A percentile compares a stretch with the other conserved stretches of the same genome.
Conservation (phyloP, 2,888 invertebrate genomes). For the Calliscelio sp. region DNA sequence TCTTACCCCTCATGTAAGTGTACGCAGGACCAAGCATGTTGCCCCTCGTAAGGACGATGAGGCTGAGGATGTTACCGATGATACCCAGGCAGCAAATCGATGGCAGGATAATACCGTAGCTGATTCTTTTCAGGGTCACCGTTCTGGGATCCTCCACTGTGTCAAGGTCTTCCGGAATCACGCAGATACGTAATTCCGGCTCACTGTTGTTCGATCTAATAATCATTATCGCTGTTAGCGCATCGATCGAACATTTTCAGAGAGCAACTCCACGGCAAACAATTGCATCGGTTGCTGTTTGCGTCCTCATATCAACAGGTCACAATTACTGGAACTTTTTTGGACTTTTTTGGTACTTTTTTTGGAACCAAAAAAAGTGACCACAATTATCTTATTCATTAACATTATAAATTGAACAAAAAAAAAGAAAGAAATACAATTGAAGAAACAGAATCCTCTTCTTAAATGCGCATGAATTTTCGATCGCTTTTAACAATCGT, state of each 20-base stretch:
- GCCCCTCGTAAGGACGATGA: constrained; percentile 91
- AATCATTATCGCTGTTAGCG: constrained; percentile 42
- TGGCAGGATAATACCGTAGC: constrained; percentile 90
- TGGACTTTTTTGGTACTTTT: too few relatives aligned
- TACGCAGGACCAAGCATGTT: constrained; percentile 93
- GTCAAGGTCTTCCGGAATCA: constrained; percentile 78
- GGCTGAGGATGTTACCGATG: constrained; percentile 92
- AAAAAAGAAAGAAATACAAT: not conserved
- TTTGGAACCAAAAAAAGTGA: too few relatives aligned
- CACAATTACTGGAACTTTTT: too few relatives aligned
- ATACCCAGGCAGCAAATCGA: constrained; percentile 91
- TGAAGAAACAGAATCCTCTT: not conserved
- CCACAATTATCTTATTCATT: too few relatives aligned
- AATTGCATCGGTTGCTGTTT: too few relatives aligned
- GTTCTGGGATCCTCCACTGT: constrained; percentile 88
- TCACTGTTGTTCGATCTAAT: constrained; percentile 45
- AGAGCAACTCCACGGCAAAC: too few relatives aligned
- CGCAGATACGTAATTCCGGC: constrained; percentile 51
- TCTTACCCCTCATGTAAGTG: constrained; percentile 91
- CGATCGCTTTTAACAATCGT: constrained; percentile 30
- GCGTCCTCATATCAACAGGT: too few relatives aligned
- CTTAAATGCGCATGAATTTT: constrained; percentile 22
- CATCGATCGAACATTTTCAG: constrained; percentile 2
- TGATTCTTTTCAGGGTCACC: constrained; percentile 87
- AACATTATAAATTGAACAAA: too few relatives aligned